These are phyloP conservation scores for Ochropleura plecta DNA, from an alignment of 2,888 invertebrate genomes.

Conservation along the genomic window DNA sequence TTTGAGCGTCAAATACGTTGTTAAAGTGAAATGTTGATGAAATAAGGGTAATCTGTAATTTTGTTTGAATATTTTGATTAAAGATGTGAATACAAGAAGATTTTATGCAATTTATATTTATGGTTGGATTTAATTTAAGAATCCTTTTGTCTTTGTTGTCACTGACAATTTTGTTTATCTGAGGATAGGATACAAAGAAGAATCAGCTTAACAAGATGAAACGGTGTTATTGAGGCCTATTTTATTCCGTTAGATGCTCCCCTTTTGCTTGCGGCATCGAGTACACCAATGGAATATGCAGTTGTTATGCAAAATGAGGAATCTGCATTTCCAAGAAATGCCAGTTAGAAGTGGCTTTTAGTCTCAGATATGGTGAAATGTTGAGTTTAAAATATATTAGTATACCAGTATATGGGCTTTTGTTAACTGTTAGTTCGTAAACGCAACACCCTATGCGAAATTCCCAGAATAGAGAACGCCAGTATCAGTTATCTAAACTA, in stretches of 20 bases:
- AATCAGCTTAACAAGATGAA: background rate
- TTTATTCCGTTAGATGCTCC: background rate
- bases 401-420: constrained; percentile 10
- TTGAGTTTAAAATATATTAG: constrained; percentile 6
- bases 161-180: background rate
- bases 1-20: constrained; percentile 36
- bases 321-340: background rate
- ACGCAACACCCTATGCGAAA: constrained; percentile 20
- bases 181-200: background rate
- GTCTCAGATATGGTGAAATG: background rate
- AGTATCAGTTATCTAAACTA: constrained; percentile 4
- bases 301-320: constrained; percentile 18
- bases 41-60: constrained; percentile 48
- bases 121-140: constrained; percentile 5
- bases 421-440: background rate
- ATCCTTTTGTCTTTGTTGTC: constrained; percentile 7
- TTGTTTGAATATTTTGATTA: constrained; percentile 36
- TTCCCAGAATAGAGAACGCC: background rate
- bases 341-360: background rate
- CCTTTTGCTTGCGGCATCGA: background rate
- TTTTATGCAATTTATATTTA: background rate
- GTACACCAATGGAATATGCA: background rate
- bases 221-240: background rate
- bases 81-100: constrained; percentile 29
- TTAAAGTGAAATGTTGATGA: constrained; percentile 51